phyloP scores from a whole-genome alignment of 1,140 invertebrate genomes.

The Plutomurus gul region DNA sequence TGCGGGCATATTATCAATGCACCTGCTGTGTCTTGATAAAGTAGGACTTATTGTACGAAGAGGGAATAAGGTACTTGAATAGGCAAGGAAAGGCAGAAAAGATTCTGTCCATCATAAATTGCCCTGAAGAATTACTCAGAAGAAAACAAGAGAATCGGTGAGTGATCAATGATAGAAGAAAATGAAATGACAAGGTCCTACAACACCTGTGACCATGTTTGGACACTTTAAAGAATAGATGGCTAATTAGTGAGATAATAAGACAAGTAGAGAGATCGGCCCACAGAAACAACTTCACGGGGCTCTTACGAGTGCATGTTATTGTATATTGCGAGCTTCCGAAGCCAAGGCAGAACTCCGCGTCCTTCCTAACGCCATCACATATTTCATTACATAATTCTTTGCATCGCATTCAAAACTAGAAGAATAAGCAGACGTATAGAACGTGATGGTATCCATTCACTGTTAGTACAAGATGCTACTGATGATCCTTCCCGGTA shows the following conservation, averaged over 20 bases:
- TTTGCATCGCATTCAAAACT: too few species aligned
- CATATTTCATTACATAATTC: too few species aligned
- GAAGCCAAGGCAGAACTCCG: too few species aligned
- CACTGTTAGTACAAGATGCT: too few species aligned
- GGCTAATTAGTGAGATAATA: slow-evolving; percentile 32
- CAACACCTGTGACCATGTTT: slow-evolving; percentile 26
- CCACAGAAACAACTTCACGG: neutral
- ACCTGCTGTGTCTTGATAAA: too few species aligned
- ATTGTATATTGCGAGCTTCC: too few species aligned
- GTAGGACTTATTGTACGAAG: too few species aligned
- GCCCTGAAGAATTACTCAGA: slow-evolving; percentile 9
- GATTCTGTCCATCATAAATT: neutral
- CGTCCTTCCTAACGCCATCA: too few species aligned
- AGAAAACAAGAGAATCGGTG: slow-evolving; percentile 15
- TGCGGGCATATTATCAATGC: neutral
- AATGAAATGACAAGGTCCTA: slow-evolving; percentile 30
- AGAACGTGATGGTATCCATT: too few species aligned
- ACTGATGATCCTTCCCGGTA: too few species aligned
- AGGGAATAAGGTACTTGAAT: neutral
- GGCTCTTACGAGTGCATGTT: too few species aligned
- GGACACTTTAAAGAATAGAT: slow-evolving; percentile 24
- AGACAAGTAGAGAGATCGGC: neutral
- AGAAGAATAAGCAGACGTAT: too few species aligned
- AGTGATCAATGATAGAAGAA: slow-evolving; percentile 30
- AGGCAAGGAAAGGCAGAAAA: neutral